Base-by-base conservation (phyloP, 2,797 vertebrate species). In the Enteromius unitaeniatus region DNA sequence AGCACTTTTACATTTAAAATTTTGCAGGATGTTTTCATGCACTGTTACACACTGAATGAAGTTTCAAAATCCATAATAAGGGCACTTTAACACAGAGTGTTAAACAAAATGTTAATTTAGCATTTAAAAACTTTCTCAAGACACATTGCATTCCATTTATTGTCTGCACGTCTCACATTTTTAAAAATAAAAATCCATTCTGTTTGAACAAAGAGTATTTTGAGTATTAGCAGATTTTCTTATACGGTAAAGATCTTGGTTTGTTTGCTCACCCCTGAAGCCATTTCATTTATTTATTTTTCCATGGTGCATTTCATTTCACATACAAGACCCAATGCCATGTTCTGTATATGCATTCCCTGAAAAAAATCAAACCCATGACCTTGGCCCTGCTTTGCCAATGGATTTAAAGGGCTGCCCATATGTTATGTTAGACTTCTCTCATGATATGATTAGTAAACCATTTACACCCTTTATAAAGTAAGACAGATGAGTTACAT, bases 381-480 rank as follows among this genome's bases (percentile, higher is more conserved):
- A 64, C 37, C 40, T 64, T 3, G 0, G 23, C n/a, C 9, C 10
- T 78, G 8, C 40, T 78, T 78, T 47, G 6, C 37, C 37, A 64
- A 26, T 23, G 60, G 26, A 67, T 10, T 31, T 67, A 67, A 23
- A 34, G 13, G 6, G 37, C 62, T 64, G 28, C 21, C 26, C 19
- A 64, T 21, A 19, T 19, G 53, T 62, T 14, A 74, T 58, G 53
- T 58, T 58, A 23, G 21, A 21, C 55, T 62, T 14, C 37, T 55
- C 14, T 78, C 28, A 28, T 62, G 40, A 42, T 53, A 51, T 53
- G 28, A 82, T 67, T 19, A 37, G 23, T 55, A 68, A 68, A 68
- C 60, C 62, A 68, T 76, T 82, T 76, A 75, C 31, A 68, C 49
- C 55, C 15, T 67, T 75, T 51, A 51, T 23, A 82, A 55, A 70